Evolutionary conservation across 2,113 vertebrate genomes (phyloP), one percentile per base, ranked within the genome.

Genomic region (Phoxinus phoxinus): DNA sequence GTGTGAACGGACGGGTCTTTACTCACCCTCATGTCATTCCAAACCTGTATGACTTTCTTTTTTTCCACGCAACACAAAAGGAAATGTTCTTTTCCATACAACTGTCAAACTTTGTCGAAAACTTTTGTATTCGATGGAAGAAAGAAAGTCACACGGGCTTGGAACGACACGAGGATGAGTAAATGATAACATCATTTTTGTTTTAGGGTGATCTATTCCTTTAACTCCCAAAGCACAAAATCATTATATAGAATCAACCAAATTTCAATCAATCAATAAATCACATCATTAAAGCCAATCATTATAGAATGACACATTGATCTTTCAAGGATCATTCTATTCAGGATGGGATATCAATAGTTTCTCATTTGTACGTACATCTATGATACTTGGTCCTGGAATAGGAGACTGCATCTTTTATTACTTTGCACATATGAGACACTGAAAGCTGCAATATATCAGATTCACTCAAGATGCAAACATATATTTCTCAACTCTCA

Each of bases 381-480:
- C 25, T 86, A 92, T 89, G 87, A 90, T 85, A 92, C 90, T 58
- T 81, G 67, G 90, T 88, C 91, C 90, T 91, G 91, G 90, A 92
- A 92, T 51, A 84, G 81, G 88, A 71, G 83, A 85, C 87, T 27
- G 83, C 91, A 91, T 91, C 93, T 90, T 90, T 89, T 74, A 27
- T 83, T 86, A 87, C 63, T 35, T 77, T 85, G 67, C 89, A 88
- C 92, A 94, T 91, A 89, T 90, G 65, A 46, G 13, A 17, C 80
- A 85, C 86, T 51, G 35, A 79, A 53, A 89, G 83, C 80, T 86
- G 79, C 91, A 93, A 94, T 93, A 94, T 94, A 93, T 94, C 90
- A 23, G 77, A 90, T 65, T 89, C 75, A 19, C 9, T 77, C 25
- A 23, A 23, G 89, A 59, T 72, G 69, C 44, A 76, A 11, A 61